Conservation (phyloP, 2,113 vertebrate species). For the Colistium nudipinnis region DNA sequence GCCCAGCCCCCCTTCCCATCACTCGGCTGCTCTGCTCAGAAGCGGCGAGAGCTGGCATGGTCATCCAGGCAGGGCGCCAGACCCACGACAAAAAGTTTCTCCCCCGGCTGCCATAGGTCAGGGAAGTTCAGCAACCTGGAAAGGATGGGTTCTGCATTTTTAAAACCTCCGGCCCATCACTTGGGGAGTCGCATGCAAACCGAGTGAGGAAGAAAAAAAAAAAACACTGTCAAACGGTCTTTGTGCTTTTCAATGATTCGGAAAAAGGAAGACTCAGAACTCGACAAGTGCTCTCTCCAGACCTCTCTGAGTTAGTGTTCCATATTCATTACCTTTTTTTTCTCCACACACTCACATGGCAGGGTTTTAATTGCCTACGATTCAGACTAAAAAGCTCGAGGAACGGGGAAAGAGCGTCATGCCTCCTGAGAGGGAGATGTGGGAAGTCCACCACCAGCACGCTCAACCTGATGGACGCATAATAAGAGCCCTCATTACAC, state of each 20-base stretch:
- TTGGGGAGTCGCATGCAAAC: conserved; percentile 46
- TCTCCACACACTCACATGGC: conserved; percentile 57
- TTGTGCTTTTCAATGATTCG: conserved; percentile 68
- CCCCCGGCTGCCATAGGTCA: conserved; percentile 66
- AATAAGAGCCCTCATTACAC: conserved; percentile 72
- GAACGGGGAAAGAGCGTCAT: conserved; percentile 43
- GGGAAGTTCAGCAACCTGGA: conserved; percentile 77
- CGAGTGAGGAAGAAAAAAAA: conserved; percentile 21
- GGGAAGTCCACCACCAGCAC: conserved; percentile 67
- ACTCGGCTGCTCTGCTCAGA: conserved; percentile 59
- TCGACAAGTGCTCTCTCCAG: conserved; percentile 62
- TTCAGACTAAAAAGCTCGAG: conserved; percentile 66
- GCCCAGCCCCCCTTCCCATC: conserved; percentile 64
- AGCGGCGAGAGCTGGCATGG: conserved; percentile 61
- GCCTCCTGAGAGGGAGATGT: conserved; percentile 59
- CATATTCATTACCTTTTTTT: conserved; percentile 78
- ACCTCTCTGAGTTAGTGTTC: conserved; percentile 64
- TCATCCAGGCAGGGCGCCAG: conserved; percentile 68
- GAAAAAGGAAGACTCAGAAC: conserved; percentile 70
- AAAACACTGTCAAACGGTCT: conserved; percentile 64
- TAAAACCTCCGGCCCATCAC: conserved; percentile 69
- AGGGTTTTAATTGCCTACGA: conserved; percentile 77
- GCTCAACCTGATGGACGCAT: conserved; percentile 62
- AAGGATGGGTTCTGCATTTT: conserved; percentile 71
- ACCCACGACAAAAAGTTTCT: conserved; percentile 73